Evolutionary conservation across 1,140 invertebrate species (phyloP), one percentile per base, ranked within the genome.

Genomic region (Aradophagus sp.): DNA sequence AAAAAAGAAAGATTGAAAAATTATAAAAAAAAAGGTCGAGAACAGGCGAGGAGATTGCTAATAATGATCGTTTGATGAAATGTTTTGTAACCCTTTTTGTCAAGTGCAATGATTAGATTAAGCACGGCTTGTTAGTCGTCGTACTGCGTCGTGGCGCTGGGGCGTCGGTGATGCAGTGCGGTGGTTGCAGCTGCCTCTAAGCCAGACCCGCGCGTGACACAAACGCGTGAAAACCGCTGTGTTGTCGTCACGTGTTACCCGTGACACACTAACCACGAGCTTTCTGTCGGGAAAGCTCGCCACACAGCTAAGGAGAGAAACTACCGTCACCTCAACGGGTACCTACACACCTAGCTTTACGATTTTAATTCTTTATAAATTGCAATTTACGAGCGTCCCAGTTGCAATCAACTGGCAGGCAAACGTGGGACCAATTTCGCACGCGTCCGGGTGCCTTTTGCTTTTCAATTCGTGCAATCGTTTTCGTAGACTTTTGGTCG

Each of bases 131-230:
- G 82, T 85, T 83, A 81, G 80, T 84, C 80, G 82, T 85, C 83
- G 82, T 85, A 84, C 84, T 85, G 82, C 78, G 83, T 85, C 80
- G 80, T 79, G 81, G 82, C 80, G 82, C 77, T 81, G 80, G n/a
- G 82, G 76, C 81, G 81, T 83, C 83, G 79, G 83, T 82, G 83
- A 83, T 85, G 81, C 82, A 85, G 83, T 84, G 82, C 82, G 84
- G 84, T 85, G 82, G 79, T 84, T 80, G 83, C 80, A 82, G 82
- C 80, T 81, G 74, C 76, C 78, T 81, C 69, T 77, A 76, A 76
- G 79, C 77, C 78, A 77, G 75, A 81, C 56, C 72, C 77, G 77
- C 80, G 76, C 66, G 72, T 74, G 56, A 74, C 68, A 77, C 53
- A 63, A 62, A 73, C 76, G 77, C 77, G 78, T 78, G 75, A 77